Evolutionary conservation across 1,140 invertebrate genomes (phyloP).

Genomic region (Papilio polytes): DNA sequence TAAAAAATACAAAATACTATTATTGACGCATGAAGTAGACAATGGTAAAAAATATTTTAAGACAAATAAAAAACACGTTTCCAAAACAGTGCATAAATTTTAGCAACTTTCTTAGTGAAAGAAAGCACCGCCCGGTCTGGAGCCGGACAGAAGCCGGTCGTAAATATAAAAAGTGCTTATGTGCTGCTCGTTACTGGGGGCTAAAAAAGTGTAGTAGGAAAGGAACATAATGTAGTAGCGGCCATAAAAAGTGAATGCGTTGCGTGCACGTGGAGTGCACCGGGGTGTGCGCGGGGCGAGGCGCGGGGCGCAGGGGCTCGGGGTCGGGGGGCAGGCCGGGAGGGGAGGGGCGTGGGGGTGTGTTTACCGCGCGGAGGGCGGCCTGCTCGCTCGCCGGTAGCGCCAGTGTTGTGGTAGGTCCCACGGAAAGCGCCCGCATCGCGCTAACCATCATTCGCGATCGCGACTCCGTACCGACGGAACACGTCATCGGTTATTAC

Average conservation of each 20-base stretch:
- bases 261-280: constrained; percentile 79
- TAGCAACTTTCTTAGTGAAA: constrained; percentile 66
- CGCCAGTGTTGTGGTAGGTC: constrained; percentile 84
- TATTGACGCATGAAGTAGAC: neutral
- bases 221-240: constrained; percentile 80
- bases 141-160: constrained; percentile 67
- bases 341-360: constrained; percentile 73
- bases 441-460: constrained; percentile 61
- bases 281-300: constrained; percentile 46
- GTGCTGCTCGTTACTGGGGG: constrained; percentile 69
- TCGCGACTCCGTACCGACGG: constrained; percentile 64
- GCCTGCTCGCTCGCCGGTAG: constrained; percentile 62
- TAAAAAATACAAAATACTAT: neutral
- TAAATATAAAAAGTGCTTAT: constrained; percentile 82
- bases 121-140: constrained; percentile 65
- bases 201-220: constrained; percentile 73
- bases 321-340: constrained; percentile 46
- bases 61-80: constrained; percentile 3
- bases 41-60: neutral
- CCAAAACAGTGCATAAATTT: constrained; percentile 36
- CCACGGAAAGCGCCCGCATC: constrained; percentile 66
- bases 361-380: constrained; percentile 78
- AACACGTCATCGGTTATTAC: constrained; percentile 62
- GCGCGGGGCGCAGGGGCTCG: constrained; percentile 39
- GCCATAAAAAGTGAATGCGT: constrained; percentile 80